Percentiles rank a stretch among this genome's conserved stretches.
phyloP scores from a whole-genome alignment of 2,797 vertebrate species.

The Gymnothorax javanicus region DNA sequence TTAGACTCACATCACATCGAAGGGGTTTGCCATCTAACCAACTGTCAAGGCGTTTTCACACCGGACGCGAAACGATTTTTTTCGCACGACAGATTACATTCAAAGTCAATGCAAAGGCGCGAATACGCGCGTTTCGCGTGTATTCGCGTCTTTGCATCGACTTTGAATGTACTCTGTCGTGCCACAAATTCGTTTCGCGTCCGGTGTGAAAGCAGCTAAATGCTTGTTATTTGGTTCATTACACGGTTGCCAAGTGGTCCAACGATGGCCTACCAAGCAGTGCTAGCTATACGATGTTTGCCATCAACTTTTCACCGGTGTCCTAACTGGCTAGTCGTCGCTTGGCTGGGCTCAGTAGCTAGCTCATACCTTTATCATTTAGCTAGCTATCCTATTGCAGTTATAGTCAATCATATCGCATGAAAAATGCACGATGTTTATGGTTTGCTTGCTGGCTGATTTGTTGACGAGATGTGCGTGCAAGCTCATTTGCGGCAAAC shows the following conservation, averaged over 20 bases:
- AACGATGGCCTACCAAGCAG: conserved; percentile 2
- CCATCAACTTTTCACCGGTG: not conserved
- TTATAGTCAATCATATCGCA: not conserved
- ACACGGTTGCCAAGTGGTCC: not conserved
- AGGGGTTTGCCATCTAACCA: not conserved
- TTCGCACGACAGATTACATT: too few relatives aligned
- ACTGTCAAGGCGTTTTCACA: too few relatives aligned
- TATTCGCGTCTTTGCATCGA: too few relatives aligned
- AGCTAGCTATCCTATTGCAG: not conserved
- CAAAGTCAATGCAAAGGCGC: too few relatives aligned
- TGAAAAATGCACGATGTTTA: not conserved
- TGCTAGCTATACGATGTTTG: not conserved
- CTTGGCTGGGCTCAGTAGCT: not conserved
- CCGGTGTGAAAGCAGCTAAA: too few relatives aligned
- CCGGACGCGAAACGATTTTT: too few relatives aligned
- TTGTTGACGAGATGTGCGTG: not conserved
- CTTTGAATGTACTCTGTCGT: too few relatives aligned
- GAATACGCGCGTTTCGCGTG: too few relatives aligned
- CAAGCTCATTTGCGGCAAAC: not conserved
- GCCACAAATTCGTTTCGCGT: too few relatives aligned
- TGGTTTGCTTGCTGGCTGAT: not conserved
- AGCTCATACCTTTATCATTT: not conserved
- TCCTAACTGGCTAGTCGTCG: not conserved
- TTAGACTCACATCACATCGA: not conserved
- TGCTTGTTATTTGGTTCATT: not conserved